Conservation (phyloP, 2,113 vertebrate species). For the human region DNA sequence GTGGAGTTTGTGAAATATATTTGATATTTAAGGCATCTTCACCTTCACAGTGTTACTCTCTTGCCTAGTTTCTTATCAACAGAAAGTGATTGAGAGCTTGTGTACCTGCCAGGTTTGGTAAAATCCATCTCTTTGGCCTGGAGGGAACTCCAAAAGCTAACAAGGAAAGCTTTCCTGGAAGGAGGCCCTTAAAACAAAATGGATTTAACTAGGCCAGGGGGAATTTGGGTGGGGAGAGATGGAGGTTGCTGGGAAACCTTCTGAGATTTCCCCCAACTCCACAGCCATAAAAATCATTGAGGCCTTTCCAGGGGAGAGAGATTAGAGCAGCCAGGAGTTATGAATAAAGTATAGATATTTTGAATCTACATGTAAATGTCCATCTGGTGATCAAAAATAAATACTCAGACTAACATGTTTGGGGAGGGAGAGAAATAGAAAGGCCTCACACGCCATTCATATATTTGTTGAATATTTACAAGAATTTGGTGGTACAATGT, state of each 20-base stretch:
- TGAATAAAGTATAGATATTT: neutral
- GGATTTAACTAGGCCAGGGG: neutral
- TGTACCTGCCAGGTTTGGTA: neutral
- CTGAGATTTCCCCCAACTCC: neutral
- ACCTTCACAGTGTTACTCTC: neutral
- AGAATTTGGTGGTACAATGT: neutral
- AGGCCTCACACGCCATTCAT: neutral
- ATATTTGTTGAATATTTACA: neutral
- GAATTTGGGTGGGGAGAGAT: neutral
- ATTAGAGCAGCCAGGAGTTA: neutral
- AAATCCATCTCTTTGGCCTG: neutral
- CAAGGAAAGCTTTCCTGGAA: neutral
- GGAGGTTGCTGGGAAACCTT: neutral
- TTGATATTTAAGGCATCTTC: neutral
- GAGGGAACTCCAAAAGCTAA: neutral
- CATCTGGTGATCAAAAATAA: constrained; percentile 21
- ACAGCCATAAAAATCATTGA: neutral
- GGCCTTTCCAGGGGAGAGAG: neutral
- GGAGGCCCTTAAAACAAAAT: neutral
- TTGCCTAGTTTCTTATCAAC: neutral
- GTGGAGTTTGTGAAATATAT: neutral
- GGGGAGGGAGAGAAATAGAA: neutral
- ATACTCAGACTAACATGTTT: neutral
- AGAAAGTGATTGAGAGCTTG: neutral
- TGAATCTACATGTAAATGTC: neutral